Conservation (phyloP, 2,888 invertebrate genomes). For the Chrysolina americana region DNA sequence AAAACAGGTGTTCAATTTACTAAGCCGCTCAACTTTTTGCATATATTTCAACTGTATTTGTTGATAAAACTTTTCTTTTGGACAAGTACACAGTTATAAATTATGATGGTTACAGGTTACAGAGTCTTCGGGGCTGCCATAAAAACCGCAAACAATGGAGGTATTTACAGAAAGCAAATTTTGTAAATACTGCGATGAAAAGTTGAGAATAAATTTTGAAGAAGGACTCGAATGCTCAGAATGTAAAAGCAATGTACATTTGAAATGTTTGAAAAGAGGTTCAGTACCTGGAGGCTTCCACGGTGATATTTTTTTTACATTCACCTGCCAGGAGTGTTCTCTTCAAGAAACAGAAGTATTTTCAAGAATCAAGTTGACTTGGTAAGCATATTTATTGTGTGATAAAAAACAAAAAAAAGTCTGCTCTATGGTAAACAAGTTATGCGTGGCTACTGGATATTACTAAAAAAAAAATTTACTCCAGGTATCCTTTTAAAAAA, state of each 20-base stretch:
- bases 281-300: conserved; percentile 80
- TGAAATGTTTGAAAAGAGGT: conserved; percentile 77
- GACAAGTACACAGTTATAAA: too few relatives aligned
- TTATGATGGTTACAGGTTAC: too few relatives aligned
- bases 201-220: conserved; percentile 72
- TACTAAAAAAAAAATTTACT: too few relatives aligned
- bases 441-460: not conserved
- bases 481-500: too few relatives aligned
- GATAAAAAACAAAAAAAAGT: too few relatives aligned
- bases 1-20: too few relatives aligned
- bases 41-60: too few relatives aligned
- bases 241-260: conserved; percentile 77
- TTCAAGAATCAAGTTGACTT: conserved; percentile 78
- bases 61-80: too few relatives aligned
- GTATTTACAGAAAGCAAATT: conserved; percentile 45
- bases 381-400: conserved; percentile 70
- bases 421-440: too few relatives aligned
- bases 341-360: conserved; percentile 73
- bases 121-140: too few relatives aligned
- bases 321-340: conserved; percentile 79
- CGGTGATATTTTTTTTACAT: conserved; percentile 84
- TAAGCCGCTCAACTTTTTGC: too few relatives aligned
- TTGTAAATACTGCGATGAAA: conserved; percentile 76
- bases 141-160: conserved; percentile 37
- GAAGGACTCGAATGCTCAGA: conserved; percentile 76